phyloP scores from a whole-genome alignment of 2,888 invertebrate genomes.

The Alloplasta piceator region DNA sequence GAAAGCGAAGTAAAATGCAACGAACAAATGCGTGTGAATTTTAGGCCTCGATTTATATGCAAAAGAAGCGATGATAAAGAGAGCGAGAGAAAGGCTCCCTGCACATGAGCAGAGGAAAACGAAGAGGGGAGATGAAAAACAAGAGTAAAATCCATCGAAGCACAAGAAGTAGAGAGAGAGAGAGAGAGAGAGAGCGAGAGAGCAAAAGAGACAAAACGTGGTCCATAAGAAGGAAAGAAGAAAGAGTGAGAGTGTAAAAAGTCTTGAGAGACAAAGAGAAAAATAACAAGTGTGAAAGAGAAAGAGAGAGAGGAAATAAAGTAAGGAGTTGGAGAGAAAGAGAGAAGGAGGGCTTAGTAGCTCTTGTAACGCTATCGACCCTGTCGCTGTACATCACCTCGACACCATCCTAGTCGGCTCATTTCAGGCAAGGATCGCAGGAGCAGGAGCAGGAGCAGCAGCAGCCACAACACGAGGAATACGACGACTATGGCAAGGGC shows the following conservation, averaged over 20 bases:
- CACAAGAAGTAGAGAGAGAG: constrained; percentile 31
- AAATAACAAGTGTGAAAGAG: constrained; percentile 39
- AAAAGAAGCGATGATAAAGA: constrained; percentile 33
- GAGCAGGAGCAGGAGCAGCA: constrained; percentile 55
- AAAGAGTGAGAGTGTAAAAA: constrained; percentile 29
- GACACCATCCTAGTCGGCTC: constrained; percentile 82
- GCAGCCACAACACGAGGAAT: constrained; percentile 38
- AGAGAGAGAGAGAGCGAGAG: constrained; percentile 22
- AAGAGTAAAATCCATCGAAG: constrained; percentile 41
- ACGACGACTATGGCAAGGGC: constrained; percentile 48
- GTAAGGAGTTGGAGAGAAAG: constrained; percentile 53
- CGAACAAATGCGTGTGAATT: constrained; percentile 28
- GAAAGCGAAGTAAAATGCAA: constrained; percentile 21
- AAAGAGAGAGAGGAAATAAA: constrained; percentile 17
- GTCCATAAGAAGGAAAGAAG: constrained; percentile 20
- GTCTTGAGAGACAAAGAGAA: constrained; percentile 61
- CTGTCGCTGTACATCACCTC: constrained; percentile 83
- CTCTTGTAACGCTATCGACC: constrained; percentile 83
- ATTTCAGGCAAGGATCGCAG: constrained; percentile 71
- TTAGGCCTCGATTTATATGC: constrained; percentile 5
- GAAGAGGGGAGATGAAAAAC: neutral
- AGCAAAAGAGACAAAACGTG: constrained; percentile 25
- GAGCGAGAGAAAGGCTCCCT: constrained; percentile 8
- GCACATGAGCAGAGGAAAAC: neutral
- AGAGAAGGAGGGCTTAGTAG: constrained; percentile 79